phyloP scores from a whole-genome alignment of 2,888 invertebrate species.

The Napeogenes inachia region DNA sequence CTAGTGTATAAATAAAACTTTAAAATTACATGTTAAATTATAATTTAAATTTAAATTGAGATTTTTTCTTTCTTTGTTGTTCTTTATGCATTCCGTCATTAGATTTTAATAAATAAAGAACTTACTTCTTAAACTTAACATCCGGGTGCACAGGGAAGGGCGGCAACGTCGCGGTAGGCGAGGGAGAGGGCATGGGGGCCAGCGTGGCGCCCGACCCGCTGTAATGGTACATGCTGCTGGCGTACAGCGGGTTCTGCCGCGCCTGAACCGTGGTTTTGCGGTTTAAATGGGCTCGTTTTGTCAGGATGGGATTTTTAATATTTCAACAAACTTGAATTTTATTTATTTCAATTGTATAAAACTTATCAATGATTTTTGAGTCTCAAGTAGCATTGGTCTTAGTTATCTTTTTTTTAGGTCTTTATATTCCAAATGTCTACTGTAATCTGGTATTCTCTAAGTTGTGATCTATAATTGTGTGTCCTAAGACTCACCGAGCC shows the following conservation, averaged over 20 bases:
- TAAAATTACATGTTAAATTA: too few species aligned
- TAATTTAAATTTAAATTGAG: too few species aligned
- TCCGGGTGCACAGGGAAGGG: constrained; percentile 93
- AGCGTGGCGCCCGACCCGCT: constrained; percentile 59
- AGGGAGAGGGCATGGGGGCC: constrained; percentile 67
- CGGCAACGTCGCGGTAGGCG: constrained; percentile 67
- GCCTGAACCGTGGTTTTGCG: constrained; percentile 50
- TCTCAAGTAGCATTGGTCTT: too few species aligned
- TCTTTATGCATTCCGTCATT: too few species aligned
- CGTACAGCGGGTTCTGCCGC: constrained; percentile 76
- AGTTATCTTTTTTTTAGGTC: too few species aligned
- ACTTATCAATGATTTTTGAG: too few species aligned
- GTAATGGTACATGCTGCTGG: constrained; percentile 76
- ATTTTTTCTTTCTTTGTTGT: too few species aligned
- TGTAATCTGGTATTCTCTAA: too few species aligned
- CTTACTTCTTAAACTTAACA: constrained; percentile 87
- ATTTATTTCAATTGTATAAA: too few species aligned
- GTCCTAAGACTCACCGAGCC: constrained; percentile 56
- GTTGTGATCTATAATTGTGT: too few species aligned
- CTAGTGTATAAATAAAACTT: too few species aligned
- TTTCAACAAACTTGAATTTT: neutral
- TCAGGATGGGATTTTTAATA: neutral
- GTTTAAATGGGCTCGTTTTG: constrained; percentile 19
- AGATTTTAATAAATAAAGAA: neutral
- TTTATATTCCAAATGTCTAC: too few species aligned